phyloP scores from a whole-genome alignment of 1,140 invertebrate genomes.

The Diachasmimorpha longicaudata region DNA sequence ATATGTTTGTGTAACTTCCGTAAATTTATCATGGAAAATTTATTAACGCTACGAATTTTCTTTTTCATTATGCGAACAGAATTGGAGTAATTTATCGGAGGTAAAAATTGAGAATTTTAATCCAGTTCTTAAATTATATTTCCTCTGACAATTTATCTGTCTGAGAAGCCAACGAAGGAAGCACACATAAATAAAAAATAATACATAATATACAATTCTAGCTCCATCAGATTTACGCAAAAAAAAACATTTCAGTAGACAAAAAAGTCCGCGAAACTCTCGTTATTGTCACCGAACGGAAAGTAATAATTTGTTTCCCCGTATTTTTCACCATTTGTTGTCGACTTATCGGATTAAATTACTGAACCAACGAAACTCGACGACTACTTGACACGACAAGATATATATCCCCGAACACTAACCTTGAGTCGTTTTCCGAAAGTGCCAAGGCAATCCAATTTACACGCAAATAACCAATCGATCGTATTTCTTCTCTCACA shows the following conservation, averaged over 20 bases:
- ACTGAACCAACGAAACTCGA: neutral
- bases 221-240: no score
- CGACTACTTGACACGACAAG: neutral
- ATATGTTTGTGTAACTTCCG: conserved; percentile 17
- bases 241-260: no score
- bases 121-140: no score
- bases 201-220: no score
- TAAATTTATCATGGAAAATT: conserved; percentile 9
- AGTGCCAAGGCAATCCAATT: conserved; percentile 8
- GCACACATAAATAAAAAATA: no score
- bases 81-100: neutral
- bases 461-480: conserved; percentile 14
- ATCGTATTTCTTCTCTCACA: conserved; percentile 8
- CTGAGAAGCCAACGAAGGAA: no score
- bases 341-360: neutral
- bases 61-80: neutral
- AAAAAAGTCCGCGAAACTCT: no score
- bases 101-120: neutral
- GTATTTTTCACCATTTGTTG: no score
- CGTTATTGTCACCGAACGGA: no score
- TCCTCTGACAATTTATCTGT: no score
- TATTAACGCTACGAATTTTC: neutral
- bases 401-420: neutral
- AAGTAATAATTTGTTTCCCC: no score
- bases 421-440: conserved; percentile 4